phyloP scores from a whole-genome alignment of 2,797 vertebrate species.

The Macropodus opercularis region DNA sequence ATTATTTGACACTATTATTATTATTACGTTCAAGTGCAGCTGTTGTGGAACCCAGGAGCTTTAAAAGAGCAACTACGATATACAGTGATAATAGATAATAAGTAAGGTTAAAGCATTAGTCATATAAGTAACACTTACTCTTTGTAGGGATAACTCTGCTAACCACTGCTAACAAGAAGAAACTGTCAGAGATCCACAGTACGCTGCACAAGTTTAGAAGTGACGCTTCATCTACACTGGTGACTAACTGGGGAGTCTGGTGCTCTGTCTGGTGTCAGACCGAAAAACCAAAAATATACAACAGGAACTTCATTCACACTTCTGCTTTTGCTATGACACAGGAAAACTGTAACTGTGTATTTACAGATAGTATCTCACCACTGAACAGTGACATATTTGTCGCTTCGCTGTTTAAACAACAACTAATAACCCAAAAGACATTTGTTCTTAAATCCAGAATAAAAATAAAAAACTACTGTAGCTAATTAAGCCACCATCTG shows the following conservation, averaged over 20 bases:
- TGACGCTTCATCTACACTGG: conserved; percentile 5
- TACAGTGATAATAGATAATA: background rate
- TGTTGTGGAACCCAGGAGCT: conserved; percentile 28
- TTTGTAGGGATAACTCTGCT: conserved; percentile 9
- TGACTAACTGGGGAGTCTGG: conserved; percentile 14
- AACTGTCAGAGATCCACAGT: conserved; percentile 18
- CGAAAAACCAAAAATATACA: conserved; percentile 16
- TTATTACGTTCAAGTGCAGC: conserved; percentile 40
- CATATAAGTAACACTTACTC: conserved; percentile 16
- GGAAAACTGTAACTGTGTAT: conserved; percentile 39
- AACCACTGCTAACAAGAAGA: conserved; percentile 4
- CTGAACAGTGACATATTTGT: too few relatives aligned
- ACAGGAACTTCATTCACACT: conserved; percentile 10
- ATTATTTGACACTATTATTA: too few relatives aligned
- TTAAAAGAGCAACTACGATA: conserved; percentile 11
- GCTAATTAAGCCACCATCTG: too few relatives aligned
- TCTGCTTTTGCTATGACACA: conserved; percentile 33
- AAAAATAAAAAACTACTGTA: too few relatives aligned
- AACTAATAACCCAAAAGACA: background rate
- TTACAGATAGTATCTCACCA: too few relatives aligned
- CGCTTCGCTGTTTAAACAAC: too few relatives aligned
- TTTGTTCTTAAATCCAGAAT: too few relatives aligned
- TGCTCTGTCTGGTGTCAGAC: background rate
- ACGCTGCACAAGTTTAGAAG: conserved; percentile 24
- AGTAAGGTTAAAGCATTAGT: conserved; percentile 5